Evolutionary conservation across 2,113 vertebrate genomes (phyloP), one percentile per base, ranked within the genome.

Genomic region (Spermophilus dauricus): DNA sequence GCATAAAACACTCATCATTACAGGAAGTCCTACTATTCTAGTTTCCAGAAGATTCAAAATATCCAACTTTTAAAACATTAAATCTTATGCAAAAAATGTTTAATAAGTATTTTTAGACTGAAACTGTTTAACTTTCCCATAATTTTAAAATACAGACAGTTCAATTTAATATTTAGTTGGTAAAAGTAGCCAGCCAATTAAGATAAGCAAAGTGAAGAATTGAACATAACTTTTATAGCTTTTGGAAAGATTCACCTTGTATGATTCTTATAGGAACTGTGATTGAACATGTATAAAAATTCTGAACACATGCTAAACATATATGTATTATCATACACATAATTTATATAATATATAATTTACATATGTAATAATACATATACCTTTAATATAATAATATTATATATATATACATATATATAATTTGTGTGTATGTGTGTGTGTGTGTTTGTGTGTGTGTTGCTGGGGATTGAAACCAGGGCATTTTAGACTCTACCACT

Each of bases 121-220:
- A 75, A 42, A 39, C 17, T 70, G 34, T 12, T 51, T 51, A 51
- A 51, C 51, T 72, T 77, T 56, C 53, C 63, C 37, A 30, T 51
- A 58, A 61, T 73, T 39, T 73, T 24, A 34, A 69, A 16, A 69
- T 34, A 67, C 30, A 13, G 1, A 32, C 65, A 69, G 67, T 32
- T n/a, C 32, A 69, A 34, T 82, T 81, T 72, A 73, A 58, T 86
- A 76, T 89, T 96, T 63, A 86, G 53, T 28, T 75, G 45, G 73
- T 82, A 32, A 83, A 86, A 93, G 30, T 16, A 86, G 76, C 20
- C 5, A n/a, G 53, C 24, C 89, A 56, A 76, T 81, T 84, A 89
- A 87, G 39, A 61, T 24, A 73, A 51, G 77, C 30, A 84, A 87
- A 67, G 77, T 26, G 30, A 51, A 51, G 48, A 91, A 9, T 18